Evolutionary conservation across 2,797 vertebrate genomes (phyloP).

Genomic region (Crocidura indochinensis): DNA sequence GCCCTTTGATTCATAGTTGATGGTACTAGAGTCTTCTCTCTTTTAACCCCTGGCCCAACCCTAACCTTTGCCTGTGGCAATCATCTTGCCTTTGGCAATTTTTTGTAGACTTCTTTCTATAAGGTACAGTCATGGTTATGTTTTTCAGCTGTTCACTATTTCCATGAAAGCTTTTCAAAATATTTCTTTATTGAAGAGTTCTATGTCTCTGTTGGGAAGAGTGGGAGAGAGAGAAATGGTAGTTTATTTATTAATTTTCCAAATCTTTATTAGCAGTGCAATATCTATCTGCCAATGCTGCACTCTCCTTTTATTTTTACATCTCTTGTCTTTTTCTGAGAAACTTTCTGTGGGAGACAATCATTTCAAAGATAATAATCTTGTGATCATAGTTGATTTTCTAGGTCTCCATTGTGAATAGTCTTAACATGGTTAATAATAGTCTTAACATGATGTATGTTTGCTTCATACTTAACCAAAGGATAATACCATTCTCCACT

Average conservation of each 20-base stretch:
- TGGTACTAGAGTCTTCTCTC: not conserved
- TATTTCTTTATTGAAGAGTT: not conserved
- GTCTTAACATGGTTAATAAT: not conserved
- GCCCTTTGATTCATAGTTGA: not conserved
- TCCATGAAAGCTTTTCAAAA: not conserved
- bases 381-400: not conserved
- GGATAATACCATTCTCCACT: not conserved
- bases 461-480: not conserved
- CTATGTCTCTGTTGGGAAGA: not conserved
- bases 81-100: not conserved
- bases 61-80: not conserved
- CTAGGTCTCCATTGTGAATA: not conserved
- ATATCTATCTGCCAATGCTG: no score
- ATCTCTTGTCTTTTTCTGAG: not conserved
- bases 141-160: not conserved
- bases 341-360: not conserved
- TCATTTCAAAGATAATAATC: not conserved
- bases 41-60: not conserved
- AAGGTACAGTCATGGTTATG: not conserved
- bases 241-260: no score
- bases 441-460: not conserved
- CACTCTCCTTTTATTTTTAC: not conserved
- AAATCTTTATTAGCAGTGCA: no score
- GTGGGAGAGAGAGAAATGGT: not conserved
- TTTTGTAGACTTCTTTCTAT: not conserved